Conservation (phyloP, 2,888 invertebrate species). For the Stenchaetothrips biformis region DNA sequence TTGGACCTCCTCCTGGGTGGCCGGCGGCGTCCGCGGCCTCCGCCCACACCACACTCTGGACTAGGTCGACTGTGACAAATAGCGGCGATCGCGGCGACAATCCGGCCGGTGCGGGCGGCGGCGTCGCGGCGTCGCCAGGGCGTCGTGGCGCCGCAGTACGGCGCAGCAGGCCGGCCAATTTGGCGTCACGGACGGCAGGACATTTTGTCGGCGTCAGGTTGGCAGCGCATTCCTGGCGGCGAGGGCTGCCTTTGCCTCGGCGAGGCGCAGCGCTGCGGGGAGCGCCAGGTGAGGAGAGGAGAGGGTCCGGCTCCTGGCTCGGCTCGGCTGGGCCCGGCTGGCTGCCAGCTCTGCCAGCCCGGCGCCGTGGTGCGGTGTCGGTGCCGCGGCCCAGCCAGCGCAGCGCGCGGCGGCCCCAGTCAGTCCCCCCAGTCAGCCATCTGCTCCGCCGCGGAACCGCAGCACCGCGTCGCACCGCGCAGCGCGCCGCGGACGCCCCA, state of each 20-base stretch:
- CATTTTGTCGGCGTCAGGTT: not conserved
- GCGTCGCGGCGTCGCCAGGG: not conserved
- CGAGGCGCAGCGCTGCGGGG: not conserved
- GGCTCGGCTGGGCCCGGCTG: not conserved
- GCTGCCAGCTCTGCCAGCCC: not conserved
- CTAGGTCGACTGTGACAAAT: conserved; percentile 12
- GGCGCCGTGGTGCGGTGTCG: not conserved
- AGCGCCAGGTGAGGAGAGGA: not conserved
- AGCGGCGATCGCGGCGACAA: not conserved
- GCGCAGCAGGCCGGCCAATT: not conserved
- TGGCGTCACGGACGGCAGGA: conserved; percentile 7
- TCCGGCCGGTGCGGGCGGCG: not conserved
- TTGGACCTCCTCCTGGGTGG: not conserved
- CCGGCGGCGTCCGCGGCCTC: not conserved
- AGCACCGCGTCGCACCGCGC: not conserved
- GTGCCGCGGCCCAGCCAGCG: not conserved
- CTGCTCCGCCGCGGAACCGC: not conserved
- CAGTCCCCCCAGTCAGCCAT: not conserved
- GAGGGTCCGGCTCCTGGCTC: not conserved
- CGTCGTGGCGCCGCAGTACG: not conserved
- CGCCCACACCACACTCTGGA: not conserved
- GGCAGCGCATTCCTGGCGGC: conserved; percentile 1
- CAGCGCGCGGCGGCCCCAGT: not conserved
- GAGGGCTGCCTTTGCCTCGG: not conserved
- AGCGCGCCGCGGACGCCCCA: not conserved